phyloP scores from a whole-genome alignment of 2,797 vertebrate genomes.

The Petrocephalus schoutedeni region DNA sequence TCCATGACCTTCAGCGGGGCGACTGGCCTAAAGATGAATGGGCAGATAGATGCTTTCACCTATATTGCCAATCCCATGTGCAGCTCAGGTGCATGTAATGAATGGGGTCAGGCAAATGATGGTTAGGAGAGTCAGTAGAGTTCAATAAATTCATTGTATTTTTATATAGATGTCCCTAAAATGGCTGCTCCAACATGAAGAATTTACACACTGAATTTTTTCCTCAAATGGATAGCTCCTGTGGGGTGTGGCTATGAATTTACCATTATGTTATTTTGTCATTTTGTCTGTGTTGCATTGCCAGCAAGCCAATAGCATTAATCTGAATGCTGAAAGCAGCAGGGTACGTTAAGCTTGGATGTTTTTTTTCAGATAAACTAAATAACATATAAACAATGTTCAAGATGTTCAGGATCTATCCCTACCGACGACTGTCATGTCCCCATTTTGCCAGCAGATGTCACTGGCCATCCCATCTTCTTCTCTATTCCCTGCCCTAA shows the following conservation, averaged over 20 bases:
- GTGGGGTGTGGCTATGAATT: not conserved
- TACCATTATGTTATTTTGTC: not conserved
- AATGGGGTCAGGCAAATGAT: not conserved
- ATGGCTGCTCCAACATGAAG: not conserved
- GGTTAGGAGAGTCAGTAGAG: not conserved
- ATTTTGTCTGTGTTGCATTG: not conserved
- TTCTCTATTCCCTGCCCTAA: not conserved
- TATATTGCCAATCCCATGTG: not conserved
- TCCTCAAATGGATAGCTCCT: not conserved
- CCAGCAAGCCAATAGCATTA: not conserved
- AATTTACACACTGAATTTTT: not conserved
- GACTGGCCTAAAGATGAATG: not conserved
- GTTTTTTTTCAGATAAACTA: not conserved
- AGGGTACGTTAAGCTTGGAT: not conserved
- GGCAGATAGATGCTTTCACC: not conserved
- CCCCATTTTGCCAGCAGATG: not conserved
- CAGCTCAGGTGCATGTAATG: not conserved
- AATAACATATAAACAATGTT: not conserved
- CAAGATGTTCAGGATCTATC: not conserved
- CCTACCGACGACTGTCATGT: not conserved
- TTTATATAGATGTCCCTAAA: not conserved
- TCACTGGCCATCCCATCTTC: not conserved
- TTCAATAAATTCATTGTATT: slow-evolving; percentile 4
- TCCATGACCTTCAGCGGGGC: not conserved
- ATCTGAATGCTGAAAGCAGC: not conserved